Evolutionary conservation across 2,888 invertebrate species (phyloP).

Genomic region (Ectemnius lituratus): DNA sequence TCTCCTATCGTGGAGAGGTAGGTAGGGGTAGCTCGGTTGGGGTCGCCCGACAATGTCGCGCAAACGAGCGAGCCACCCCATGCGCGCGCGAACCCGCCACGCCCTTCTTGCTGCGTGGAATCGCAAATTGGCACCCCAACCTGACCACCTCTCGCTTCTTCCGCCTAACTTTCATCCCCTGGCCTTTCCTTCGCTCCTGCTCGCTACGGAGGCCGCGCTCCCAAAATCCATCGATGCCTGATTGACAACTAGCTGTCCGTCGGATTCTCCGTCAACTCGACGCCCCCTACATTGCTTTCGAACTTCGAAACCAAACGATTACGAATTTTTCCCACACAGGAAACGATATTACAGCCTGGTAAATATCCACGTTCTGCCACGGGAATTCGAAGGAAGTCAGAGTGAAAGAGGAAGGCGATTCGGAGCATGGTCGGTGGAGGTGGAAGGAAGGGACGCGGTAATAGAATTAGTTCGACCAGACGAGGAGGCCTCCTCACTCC

Average conservation of each 20-base stretch:
- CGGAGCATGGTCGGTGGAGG: conserved; percentile 16
- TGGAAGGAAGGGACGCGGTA: conserved; percentile 59
- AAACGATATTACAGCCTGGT: neutral
- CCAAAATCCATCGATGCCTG: conserved; percentile 1
- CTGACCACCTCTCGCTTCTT: conserved; percentile 56
- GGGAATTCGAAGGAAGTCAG: conserved; percentile 25
- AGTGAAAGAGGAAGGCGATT: conserved; percentile 10
- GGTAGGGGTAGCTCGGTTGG: conserved; percentile 47
- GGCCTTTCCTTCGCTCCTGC: conserved; percentile 35
- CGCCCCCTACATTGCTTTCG: neutral
- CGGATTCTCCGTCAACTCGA: neutral
- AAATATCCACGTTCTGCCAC: conserved; percentile 10
- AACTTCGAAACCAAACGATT: neutral
- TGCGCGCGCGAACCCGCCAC: conserved; percentile 70
- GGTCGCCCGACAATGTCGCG: conserved; percentile 72
- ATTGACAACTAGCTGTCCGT: conserved; percentile 8
- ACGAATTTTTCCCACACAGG: neutral
- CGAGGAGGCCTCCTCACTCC: conserved; percentile 60
- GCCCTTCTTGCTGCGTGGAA: conserved; percentile 70
- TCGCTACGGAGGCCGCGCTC: conserved; percentile 26
- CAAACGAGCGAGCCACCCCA: conserved; percentile 72
- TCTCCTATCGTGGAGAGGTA: conserved; percentile 29
- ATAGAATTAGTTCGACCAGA: conserved; percentile 66
- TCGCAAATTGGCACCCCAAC: conserved; percentile 70
- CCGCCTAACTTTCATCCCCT: conserved; percentile 42